Base-by-base conservation (phyloP, 2,113 vertebrate species). In the Corydoras maculifer region DNA sequence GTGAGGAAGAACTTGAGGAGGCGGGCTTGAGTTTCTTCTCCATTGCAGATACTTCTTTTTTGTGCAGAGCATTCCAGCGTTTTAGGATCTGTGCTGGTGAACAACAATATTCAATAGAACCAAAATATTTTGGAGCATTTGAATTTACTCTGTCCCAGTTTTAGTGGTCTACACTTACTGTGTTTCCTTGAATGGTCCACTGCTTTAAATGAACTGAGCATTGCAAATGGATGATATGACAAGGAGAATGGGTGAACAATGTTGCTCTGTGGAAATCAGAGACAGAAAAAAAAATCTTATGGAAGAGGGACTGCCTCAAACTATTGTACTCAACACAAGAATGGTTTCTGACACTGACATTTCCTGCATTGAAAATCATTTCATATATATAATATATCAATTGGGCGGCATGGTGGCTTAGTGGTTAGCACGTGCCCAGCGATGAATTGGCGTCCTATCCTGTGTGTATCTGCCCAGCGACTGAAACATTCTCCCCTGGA, bases 221-320 rank as follows among this genome's bases (percentile, higher is more conserved):
- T 93, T 62, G 93, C 92, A 68, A 89, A 88, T 3, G 90, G 93
- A 70, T 95, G 93, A 82, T 89, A 79, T 64, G 91, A 95, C 12
- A 92, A 82, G 25, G 78, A 89, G 69, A 91, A 85, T 58, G 87
- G 82, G 9, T 87, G 86, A 63, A 90, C 78, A 2, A 90, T 85
- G 2, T 79, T 14, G 4, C 76, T 82, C 88, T 90, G 60, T 54
- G 49, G 32, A 61, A 11, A 69, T 60, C 10, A 73, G 60, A 55
- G 8, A 18, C 8, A 15, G 7, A 54, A 11, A 60, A 69, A 35
- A 54, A 18, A 14, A 15, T 25, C 18, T n/a, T 50, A 6, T 48
- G 7, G 15, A 6, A 58, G 65, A 29, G 18, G 18, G 1, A 25
- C 18, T 25, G 18, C 18, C 18, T 25, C 18, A 25, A 25, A 25